Evolutionary conservation across 2,888 invertebrate genomes (phyloP).

Genomic region (Acanthosepion pharaonis): DNA sequence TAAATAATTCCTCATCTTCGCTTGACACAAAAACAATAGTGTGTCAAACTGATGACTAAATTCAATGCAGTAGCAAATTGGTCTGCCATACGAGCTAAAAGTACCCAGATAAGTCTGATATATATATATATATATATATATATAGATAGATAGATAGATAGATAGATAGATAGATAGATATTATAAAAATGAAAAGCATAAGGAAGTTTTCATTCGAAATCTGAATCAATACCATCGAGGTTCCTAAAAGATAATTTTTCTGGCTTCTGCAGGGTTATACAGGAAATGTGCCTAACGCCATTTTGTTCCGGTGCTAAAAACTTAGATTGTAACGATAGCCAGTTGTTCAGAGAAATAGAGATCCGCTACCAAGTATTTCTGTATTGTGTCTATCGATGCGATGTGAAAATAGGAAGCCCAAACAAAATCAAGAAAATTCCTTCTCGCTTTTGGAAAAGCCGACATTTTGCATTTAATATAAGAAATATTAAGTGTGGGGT

Average conservation of each 20-base stretch:
- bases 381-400: not conserved
- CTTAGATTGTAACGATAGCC: not conserved
- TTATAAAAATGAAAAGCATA: not conserved
- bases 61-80: too few relatives aligned
- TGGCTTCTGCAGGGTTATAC: not conserved
- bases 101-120: too few relatives aligned
- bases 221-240: not conserved
- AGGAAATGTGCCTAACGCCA: not conserved
- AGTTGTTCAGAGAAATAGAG: not conserved
- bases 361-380: not conserved
- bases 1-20: too few relatives aligned
- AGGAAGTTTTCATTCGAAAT: not conserved
- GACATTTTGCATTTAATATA: not conserved
- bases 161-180: slow-evolving; percentile 33
- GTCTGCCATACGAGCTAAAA: too few relatives aligned
- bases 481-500: not conserved
- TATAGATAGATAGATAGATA: not conserved
- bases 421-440: not conserved
- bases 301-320: slow-evolving; percentile 17
- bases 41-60: too few relatives aligned
- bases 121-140: not conserved
- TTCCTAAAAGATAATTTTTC: not conserved
- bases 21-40: too few relatives aligned
- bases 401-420: not conserved
- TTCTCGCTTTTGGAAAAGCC: not conserved